Base-by-base conservation (phyloP, 2,113 vertebrate genomes). In the Nibea albiflora region DNA sequence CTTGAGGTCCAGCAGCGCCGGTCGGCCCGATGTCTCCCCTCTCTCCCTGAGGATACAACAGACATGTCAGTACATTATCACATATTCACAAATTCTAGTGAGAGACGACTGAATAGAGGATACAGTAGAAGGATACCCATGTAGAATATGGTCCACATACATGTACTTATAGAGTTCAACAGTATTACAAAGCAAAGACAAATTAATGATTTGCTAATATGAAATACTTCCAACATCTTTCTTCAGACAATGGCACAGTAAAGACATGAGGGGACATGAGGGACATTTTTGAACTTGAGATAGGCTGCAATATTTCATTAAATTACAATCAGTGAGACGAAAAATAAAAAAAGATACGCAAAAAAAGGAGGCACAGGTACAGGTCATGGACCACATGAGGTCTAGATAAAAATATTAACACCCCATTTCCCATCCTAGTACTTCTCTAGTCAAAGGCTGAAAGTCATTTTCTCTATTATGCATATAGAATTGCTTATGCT, bases 1-100 rank as follows among this genome's bases (percentile, higher is more conserved):
- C 94, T 78, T 63, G 87, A 19, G 47, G 62, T 88, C 93, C 95
- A 88, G 85, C 82, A 62, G 81, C 63, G 44, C 94, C 94, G 3
- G 82, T 72, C 8, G 62, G 52, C 3, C 92, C 92, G 4, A 53
- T 0, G 10, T 86, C 85, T 71, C 94, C 94, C 61, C 77, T 44
- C 12, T 82, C 64, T 54, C 94, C 94, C 94, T 95, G 84, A 69
- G 76, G 76, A 89, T 14, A 85, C 58, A 86, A 73, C 22, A 85
- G 16, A 83, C 46, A 80, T 0, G 35, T 79, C 28, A 69, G 22
- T 16, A 19, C 22, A n/a, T 10, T 15, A 61, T 65, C 76, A 44
- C 20, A 26, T 19, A 22, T 24, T 49, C 50, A 46, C 11, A 44
- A 57, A 52, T 63, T 44, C 52, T 39, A 47, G 56, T 35, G 14